Base-by-base conservation (phyloP, 2,113 vertebrate species). In the Cisticola juncidis region DNA sequence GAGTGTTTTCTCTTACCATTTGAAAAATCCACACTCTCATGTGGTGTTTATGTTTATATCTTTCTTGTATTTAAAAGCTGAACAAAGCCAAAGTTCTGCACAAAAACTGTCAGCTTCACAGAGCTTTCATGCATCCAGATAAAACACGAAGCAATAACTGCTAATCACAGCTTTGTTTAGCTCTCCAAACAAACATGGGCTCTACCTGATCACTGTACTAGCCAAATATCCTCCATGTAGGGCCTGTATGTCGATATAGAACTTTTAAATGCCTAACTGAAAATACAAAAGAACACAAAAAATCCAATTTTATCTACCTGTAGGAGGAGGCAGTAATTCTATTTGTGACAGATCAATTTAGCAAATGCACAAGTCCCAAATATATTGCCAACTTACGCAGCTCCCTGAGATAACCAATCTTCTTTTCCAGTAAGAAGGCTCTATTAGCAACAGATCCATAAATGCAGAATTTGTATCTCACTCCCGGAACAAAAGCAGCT, bases 331-430 rank as follows among this genome's bases (percentile, higher is more conserved):
- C 8, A 78, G 71, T 88, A 72, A 28, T 45, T 82, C 66, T 70
- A 4, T 64, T 68, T 54, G n/a, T 54, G 35, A 72, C 42, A 91
- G 25, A n/a, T 31, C 9, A 70, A 84, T 81, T 86, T 28, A 90
- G 44, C n/a, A 87, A 66, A 76, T 33, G 40, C 12, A 47, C 5
- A 78, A 86, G 66, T 9, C 22, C 66, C 18, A 58, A 61, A 42
- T 3, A 35, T 3, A 9, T 6, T 45, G 42, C 36, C 15, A 88
- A 86, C 96, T 97, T 97, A 98, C 97, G 88, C 21, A 93, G 51
- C 77, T 98, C 98, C 40, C 45, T 64, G 42, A 95, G 83, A 73
- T 97, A 98, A 57, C 97, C 97, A 28, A 73, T 81, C 78, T 81
- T 97, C 81, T 80, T 96, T 71, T 95, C 95, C 87, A 98, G 22